Conservation (phyloP, 2,888 invertebrate genomes). For the Rotaria macrura region DNA sequence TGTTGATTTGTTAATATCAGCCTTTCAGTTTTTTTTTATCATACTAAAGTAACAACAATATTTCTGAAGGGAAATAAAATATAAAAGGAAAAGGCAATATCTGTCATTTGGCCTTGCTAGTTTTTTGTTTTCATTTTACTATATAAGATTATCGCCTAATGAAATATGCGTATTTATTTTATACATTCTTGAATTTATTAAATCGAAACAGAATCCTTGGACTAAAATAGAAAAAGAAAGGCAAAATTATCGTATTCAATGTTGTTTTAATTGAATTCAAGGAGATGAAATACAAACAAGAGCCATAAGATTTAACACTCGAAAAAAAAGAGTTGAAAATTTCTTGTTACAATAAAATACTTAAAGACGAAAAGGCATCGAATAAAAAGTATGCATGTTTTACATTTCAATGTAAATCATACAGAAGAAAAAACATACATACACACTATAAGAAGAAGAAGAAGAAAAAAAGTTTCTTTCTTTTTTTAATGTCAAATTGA, state of each 20-base stretch:
- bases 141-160: background rate
- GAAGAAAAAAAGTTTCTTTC: background rate
- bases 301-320: background rate
- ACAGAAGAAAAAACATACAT: too few relatives aligned
- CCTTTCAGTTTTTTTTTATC: background rate
- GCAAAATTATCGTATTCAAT: background rate
- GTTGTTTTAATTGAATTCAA: background rate
- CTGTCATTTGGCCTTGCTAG: background rate
- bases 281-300: background rate
- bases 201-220: background rate
- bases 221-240: background rate
- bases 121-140: background rate
- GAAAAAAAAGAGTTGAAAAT: background rate
- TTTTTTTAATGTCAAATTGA: too few relatives aligned
- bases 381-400: background rate
- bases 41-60: too few relatives aligned
- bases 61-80: too few relatives aligned
- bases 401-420: background rate
- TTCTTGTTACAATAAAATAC: background rate
- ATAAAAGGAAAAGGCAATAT: too few relatives aligned
- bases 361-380: background rate
- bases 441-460: too few relatives aligned
- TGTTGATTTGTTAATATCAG: background rate
- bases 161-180: background rate
- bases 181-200: background rate